Evolutionary conservation across 2,888 invertebrate species (phyloP).

Genomic region (Ochropacha duplaris): DNA sequence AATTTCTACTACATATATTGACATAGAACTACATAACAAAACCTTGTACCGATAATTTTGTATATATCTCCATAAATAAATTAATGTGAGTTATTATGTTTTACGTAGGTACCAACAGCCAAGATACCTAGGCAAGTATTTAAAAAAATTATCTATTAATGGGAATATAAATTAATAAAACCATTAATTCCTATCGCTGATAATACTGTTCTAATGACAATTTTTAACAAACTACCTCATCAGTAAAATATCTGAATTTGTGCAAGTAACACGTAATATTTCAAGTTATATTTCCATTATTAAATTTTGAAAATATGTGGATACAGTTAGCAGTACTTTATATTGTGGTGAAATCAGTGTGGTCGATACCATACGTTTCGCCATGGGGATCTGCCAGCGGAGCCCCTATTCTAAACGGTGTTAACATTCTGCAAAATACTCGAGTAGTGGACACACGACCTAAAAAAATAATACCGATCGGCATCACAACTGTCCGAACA

Average conservation of each 20-base stretch:
- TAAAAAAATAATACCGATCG: background rate
- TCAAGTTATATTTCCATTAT: background rate
- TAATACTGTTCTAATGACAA: background rate
- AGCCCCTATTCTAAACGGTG: background rate
- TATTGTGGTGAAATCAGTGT: background rate
- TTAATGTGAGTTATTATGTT: background rate
- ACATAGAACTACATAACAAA: too few relatives aligned
- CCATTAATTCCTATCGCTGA: background rate
- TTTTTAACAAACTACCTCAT: background rate
- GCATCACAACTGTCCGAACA: background rate
- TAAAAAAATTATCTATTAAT: background rate
- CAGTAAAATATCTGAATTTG: background rate
- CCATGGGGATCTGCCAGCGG: background rate
- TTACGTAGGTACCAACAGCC: background rate
- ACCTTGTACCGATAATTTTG: background rate
- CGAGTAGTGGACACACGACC: background rate
- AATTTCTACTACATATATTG: too few relatives aligned
- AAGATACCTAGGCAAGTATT: background rate
- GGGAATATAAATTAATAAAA: background rate
- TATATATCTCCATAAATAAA: too few relatives aligned
- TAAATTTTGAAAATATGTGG: background rate
- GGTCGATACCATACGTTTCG: background rate
- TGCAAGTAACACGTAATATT: background rate
- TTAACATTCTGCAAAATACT: background rate
- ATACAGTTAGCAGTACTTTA: background rate